Evolutionary conservation across 2,888 invertebrate species (phyloP).

Genomic region (Ellobium chinense): DNA sequence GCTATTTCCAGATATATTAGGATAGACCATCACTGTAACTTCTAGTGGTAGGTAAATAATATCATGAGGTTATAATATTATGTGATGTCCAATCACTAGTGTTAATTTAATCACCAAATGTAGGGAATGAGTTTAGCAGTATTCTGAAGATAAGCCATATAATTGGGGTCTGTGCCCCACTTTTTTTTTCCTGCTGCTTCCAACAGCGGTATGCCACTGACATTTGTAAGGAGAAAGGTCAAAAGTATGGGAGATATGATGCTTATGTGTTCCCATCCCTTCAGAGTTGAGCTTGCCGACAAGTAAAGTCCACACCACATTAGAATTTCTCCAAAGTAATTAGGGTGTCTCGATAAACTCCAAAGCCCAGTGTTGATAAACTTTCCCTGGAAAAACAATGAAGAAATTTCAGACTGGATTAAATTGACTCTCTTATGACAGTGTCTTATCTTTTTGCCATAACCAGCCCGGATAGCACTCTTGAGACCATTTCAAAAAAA

Average conservation of each 20-base stretch:
- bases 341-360: slow-evolving; percentile 75
- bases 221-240: slow-evolving; percentile 74
- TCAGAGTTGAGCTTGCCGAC: slow-evolving; percentile 64
- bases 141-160: slow-evolving; percentile 73
- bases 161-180: slow-evolving; percentile 76
- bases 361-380: slow-evolving; percentile 75
- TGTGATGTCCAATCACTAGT: neutral
- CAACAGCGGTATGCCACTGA: slow-evolving; percentile 78
- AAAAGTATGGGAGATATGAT: slow-evolving; percentile 76
- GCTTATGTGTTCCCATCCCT: slow-evolving; percentile 65
- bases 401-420: too few species aligned
- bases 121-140: slow-evolving; percentile 78
- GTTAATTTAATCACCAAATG: slow-evolving; percentile 59
- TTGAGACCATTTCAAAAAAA: too few species aligned
- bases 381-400: slow-evolving; percentile 61
- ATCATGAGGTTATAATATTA: neutral
- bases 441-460: too few species aligned
- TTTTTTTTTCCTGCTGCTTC: slow-evolving; percentile 72
- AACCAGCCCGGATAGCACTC: too few species aligned
- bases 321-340: slow-evolving; percentile 77
- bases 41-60: too few species aligned
- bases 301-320: slow-evolving; percentile 75
- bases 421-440: too few species aligned
- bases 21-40: too few species aligned
- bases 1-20: too few species aligned